Evolutionary conservation across 1,140 invertebrate species (phyloP).

Genomic region (Nephotettix cincticeps): DNA sequence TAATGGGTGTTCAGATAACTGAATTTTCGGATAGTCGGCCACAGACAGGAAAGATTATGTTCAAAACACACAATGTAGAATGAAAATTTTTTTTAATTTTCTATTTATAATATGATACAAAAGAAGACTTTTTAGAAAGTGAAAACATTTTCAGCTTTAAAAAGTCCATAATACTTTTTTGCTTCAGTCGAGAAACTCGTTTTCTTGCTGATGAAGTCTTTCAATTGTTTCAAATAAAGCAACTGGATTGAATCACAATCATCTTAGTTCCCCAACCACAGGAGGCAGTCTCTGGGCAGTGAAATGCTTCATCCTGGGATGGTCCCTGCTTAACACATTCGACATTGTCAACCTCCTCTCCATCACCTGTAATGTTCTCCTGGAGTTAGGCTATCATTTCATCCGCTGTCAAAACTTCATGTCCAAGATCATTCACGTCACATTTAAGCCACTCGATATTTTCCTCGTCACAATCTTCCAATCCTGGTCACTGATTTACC

Average conservation of each 20-base stretch:
- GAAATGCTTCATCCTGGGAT: slow-evolving; percentile 6
- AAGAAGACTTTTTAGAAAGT: no score
- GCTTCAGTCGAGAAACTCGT: no score
- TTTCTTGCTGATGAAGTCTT: slow-evolving; percentile 7
- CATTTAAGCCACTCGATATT: slow-evolving; percentile 23
- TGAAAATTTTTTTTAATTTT: no score
- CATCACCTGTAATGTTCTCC: not conserved
- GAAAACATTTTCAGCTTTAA: no score
- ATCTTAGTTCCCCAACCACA: slow-evolving; percentile 16
- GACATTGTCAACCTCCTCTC: not conserved
- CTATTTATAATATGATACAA: no score
- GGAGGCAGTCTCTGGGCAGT: not conserved
- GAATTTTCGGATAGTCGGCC: no score
- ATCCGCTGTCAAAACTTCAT: slow-evolving; percentile 11
- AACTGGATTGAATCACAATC: not conserved
- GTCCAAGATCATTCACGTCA: slow-evolving; percentile 27
- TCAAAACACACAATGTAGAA: no score
- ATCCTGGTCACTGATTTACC: slow-evolving; percentile 25
- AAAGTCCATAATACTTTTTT: no score
- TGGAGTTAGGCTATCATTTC: not conserved
- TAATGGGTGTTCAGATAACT: no score
- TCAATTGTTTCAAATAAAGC: slow-evolving; percentile 21
- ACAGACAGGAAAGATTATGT: no score
- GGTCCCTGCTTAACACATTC: not conserved
- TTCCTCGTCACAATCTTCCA: slow-evolving; percentile 28